Conservation (phyloP, 2,797 vertebrate genomes). For the Petrocephalus sullivani region DNA sequence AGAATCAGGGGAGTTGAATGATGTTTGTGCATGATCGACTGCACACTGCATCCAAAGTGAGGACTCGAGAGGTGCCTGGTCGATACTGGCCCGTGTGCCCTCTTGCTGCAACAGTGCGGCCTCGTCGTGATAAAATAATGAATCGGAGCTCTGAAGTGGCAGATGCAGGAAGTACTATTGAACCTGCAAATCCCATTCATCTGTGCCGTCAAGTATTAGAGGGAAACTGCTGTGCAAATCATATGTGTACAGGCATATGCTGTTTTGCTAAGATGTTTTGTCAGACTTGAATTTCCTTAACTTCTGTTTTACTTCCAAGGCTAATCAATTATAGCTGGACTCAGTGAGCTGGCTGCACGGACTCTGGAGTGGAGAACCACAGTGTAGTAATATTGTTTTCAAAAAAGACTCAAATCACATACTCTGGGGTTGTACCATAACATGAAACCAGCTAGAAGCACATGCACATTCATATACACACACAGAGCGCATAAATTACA, state of each 20-base stretch:
- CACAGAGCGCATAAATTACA: constrained; percentile 32
- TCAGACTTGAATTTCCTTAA: constrained; percentile 46
- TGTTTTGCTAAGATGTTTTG: constrained; percentile 59
- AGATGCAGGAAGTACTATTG: constrained; percentile 71
- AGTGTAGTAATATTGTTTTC: not conserved
- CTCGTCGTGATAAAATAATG: constrained; percentile 66
- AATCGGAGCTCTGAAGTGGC: constrained; percentile 71
- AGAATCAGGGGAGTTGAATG: constrained; percentile 55
- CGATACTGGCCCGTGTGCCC: constrained; percentile 67
- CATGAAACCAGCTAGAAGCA: not conserved
- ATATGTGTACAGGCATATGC: constrained; percentile 63
- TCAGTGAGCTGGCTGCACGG: constrained; percentile 56
- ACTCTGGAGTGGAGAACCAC: constrained; percentile 27
- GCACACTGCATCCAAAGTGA: constrained; percentile 75
- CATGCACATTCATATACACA: constrained; percentile 19
- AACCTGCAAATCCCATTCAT: constrained; percentile 76
- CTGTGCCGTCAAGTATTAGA: constrained; percentile 69
- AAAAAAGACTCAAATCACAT: not conserved
- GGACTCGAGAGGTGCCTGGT: constrained; percentile 65
- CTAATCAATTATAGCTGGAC: constrained; percentile 40
- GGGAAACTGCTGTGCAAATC: constrained; percentile 56
- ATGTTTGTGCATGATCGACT: constrained; percentile 65
- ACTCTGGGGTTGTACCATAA: not conserved
- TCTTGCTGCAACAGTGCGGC: constrained; percentile 42
- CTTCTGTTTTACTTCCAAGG: constrained; percentile 48